Evolutionary conservation across 2,113 vertebrate species (phyloP), one percentile per base, ranked within the genome.

Genomic region (Mormyrus lacerda): DNA sequence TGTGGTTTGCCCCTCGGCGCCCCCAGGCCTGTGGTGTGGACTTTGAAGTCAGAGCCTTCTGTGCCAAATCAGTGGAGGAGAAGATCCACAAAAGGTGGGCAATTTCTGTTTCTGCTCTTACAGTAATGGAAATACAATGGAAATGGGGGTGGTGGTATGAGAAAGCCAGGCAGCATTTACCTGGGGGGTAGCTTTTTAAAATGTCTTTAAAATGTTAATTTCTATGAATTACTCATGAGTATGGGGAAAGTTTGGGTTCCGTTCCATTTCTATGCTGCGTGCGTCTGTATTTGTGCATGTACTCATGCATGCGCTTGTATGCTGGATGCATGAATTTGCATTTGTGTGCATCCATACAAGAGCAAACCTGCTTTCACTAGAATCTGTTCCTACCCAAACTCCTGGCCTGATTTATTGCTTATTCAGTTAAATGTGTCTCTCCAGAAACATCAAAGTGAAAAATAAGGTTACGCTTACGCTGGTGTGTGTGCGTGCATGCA

Each of bases 41-140:
- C 94, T 98, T 97, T 92, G 97, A 98, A 95, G 97, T 98, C 90
- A 95, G 97, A 95, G 97, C 97, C 27, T 98, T 98, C 92, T 98
- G 97, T 91, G 97, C 97, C 95, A 97, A 97, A 94, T 95, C 96
- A 0, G 93, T 97, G 93, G 97, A 98, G 88, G 97, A 98, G 91
- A 98, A 98, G 95, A 98, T 97, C 87, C 97, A 98, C 93, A 98
- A 98, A 95, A 96, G 97, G 97, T 98, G 84, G 35, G 84, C 19
- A 24, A 2, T 31, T 85, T 27, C 88, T 55, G 31, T 79, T 76
- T 15, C 27, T 65, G n/a, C 10, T 65, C 58, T 65, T 65, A 11
- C 9, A 3, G n/a, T 65, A 65, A n/a, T 65, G 58, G 58, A 65
- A 65, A n/a, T 35, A 35, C 5, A 76, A 76, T 19, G 69, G 31